phyloP scores from a whole-genome alignment of 2,888 invertebrate genomes.

The Sphinx pinastri region DNA sequence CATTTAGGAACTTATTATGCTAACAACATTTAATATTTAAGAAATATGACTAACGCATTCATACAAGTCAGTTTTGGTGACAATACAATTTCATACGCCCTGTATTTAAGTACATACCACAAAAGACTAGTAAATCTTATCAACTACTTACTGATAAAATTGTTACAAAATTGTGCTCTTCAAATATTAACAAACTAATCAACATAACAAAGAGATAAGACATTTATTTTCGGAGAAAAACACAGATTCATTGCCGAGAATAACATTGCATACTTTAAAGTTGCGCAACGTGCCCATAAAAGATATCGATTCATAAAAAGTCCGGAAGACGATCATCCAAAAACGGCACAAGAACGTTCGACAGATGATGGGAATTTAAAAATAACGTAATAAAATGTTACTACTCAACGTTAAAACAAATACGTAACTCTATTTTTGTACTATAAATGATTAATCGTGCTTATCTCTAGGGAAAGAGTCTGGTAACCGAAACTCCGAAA shows the following conservation, averaged over 20 bases:
- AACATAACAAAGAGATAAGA: background rate
- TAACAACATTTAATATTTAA: conserved; percentile 5
- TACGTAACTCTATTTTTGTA: conserved; percentile 18
- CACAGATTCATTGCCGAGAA: background rate
- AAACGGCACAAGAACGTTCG: background rate
- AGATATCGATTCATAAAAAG: background rate
- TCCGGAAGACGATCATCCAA: background rate
- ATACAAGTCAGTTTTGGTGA: conserved; percentile 18
- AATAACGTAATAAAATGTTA: conserved; percentile 1
- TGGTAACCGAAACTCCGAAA: conserved; percentile 82
- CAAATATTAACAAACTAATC: background rate
- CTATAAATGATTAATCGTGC: conserved; percentile 51
- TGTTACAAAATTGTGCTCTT: background rate
- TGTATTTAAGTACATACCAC: conserved; percentile 20
- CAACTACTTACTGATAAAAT: conserved; percentile 1
- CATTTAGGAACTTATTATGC: conserved; percentile 4
- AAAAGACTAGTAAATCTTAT: conserved; percentile 23
- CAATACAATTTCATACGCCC: conserved; percentile 13
- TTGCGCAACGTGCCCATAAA: background rate
- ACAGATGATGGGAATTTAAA: background rate
- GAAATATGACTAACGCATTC: conserved; percentile 13
- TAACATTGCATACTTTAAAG: background rate
- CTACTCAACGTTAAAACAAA: background rate
- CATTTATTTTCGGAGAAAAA: background rate
- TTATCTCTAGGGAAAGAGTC: conserved; percentile 74